These are phyloP conservation scores for Clinocottus analis DNA, from an alignment of 2,113 vertebrate genomes.

Conservation along the genomic window DNA sequence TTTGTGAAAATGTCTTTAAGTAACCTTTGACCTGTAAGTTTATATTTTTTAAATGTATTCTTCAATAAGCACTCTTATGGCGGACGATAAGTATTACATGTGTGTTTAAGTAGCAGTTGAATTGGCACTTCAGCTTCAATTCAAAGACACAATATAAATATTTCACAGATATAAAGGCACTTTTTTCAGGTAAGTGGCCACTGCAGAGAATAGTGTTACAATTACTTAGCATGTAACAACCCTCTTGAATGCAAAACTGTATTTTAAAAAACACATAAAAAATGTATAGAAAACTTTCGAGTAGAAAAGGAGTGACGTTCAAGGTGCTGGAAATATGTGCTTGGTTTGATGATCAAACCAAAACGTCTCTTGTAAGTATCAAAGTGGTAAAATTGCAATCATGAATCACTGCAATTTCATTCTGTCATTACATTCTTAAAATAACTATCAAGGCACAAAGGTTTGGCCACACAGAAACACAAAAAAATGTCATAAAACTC, in stretches of 20 bases:
- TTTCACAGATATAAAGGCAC: not conserved
- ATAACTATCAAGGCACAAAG: too few species aligned
- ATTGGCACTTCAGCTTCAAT: slow-evolving; percentile 1
- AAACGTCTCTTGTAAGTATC: not conserved
- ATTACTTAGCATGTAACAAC: not conserved
- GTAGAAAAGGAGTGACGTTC: not conserved
- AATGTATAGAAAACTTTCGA: not conserved
- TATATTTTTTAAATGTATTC: too few species aligned
- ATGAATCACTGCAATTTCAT: not conserved
- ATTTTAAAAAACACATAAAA: not conserved
- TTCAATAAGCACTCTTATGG: not conserved
- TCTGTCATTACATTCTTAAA: not conserved
- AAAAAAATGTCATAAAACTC: not conserved
- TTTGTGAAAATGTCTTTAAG: too few species aligned
- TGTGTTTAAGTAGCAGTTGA: slow-evolving; percentile 1
- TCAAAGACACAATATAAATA: slow-evolving; percentile 1
- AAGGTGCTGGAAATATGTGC: not conserved
- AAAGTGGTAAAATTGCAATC: not conserved
- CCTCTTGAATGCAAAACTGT: not conserved
- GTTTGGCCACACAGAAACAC: not conserved
- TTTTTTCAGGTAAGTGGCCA: slow-evolving; percentile 13
- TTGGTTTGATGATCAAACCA: not conserved
- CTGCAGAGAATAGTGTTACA: slow-evolving; percentile 22
- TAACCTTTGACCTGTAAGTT: too few species aligned
- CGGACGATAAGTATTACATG: not conserved